phyloP scores from a whole-genome alignment of 2,113 vertebrate species.

The Jaculus jaculus region DNA sequence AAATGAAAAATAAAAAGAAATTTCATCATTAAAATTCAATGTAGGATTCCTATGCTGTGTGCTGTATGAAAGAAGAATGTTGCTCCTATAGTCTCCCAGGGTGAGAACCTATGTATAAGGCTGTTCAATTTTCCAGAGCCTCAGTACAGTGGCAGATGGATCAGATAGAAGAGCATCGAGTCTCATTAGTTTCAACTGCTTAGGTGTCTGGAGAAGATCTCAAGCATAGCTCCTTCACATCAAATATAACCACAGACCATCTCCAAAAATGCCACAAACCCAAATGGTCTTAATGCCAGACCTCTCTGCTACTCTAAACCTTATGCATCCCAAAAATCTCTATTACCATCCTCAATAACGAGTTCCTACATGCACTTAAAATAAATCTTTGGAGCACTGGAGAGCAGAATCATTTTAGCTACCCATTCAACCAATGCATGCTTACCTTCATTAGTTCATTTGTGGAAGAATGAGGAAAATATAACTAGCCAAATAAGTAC shows the following conservation, averaged over 20 bases:
- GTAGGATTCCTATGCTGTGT: constrained; percentile 30
- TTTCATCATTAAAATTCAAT: constrained; percentile 50
- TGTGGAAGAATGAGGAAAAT: not conserved
- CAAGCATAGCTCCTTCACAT: constrained; percentile 34
- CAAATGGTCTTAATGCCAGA: not conserved
- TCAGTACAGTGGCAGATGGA: not conserved
- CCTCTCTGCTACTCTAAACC: not conserved
- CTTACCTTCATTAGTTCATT: not conserved
- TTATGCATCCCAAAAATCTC: not conserved
- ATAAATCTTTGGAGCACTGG: not conserved
- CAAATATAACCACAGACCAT: not conserved
- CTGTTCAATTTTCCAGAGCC: constrained; percentile 61
- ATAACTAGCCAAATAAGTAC: not conserved
- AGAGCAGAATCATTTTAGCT: not conserved
- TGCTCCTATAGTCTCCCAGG: constrained; percentile 2
- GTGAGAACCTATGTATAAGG: constrained; percentile 9
- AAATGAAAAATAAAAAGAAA: constrained; percentile 57
- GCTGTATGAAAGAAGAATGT: constrained; percentile 33
- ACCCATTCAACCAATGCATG: not conserved
- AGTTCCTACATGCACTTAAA: not conserved
- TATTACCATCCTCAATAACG: not conserved
- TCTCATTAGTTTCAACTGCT: constrained; percentile 24
- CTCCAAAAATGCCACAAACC: not conserved
- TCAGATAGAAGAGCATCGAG: constrained; percentile 44
- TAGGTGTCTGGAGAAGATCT: constrained; percentile 23